Evolutionary conservation across 2,888 invertebrate species (phyloP), one percentile per base, ranked within the genome.

Genomic region (Morpho deidamia): DNA sequence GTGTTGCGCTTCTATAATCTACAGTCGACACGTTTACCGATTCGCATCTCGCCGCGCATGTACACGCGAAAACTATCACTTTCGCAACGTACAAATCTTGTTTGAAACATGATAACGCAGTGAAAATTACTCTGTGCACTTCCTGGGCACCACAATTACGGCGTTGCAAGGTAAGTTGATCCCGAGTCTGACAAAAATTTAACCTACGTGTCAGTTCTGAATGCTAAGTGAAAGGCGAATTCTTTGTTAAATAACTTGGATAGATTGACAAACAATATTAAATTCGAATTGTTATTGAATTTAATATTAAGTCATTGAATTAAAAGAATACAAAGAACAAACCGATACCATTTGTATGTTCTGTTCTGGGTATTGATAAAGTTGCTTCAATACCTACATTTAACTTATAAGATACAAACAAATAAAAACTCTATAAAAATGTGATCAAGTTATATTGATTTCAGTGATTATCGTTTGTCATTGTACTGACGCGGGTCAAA

Each of bases 211-310:
- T 88, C 87, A 84, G 76, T 76, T 80, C 69, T 74, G 78, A 83
- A 76, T 78, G 79, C 72, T 79, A 78, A 85, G 87, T 88, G 87
- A 88, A 88, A 88, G 87, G 87, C 76, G 71, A 81, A 82, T 78
- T 82, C 85, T 83, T 82, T 83, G 82, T 78, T 79, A 74, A 78
- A 83, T 79, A 78, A 81, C 78, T 62, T 65, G 70, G 64, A 69
- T 66, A 66, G 62, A 60, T 72, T 78, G 72, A 71, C 72, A 76
- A 75, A 73, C 63, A 69, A 66, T 69, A 55, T 69, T 68, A n/a
- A 39, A 39, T 64, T 62, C 63, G 34, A 42, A 14, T 34, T 7
- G 34, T 23, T 11, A 35, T 44, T 34, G 12, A 1, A 23, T 23
- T 5, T 23, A 5, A 23, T 23, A 23, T 23, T 23, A 23, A 23